phyloP scores from a whole-genome alignment of 30 jellyfish, hydroid and myxozoan genomes.

The Nemopilema nomurai region DNA sequence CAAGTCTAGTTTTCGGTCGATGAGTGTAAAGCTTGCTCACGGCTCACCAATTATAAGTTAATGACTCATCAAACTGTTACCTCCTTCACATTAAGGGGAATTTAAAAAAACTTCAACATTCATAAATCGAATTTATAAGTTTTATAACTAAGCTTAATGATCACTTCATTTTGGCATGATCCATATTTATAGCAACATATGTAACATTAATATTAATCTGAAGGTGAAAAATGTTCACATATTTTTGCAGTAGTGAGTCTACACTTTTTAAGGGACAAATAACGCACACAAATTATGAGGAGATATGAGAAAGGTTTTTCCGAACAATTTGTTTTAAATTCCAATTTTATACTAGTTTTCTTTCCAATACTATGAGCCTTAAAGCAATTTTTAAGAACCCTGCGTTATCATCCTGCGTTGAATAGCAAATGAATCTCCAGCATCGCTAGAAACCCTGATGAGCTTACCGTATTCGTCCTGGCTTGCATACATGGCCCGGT shows the following conservation, averaged over 20 bases:
- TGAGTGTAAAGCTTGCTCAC: constrained; percentile 43
- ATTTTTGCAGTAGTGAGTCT: too few species aligned
- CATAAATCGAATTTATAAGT: too few species aligned
- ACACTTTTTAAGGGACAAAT: too few species aligned
- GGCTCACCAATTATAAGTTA: constrained; percentile 35
- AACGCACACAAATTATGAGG: too few species aligned
- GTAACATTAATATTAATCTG: neutral
- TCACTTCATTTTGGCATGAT: constrained; percentile 3
- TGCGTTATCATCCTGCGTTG: too few species aligned
- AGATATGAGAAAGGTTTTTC: too few species aligned
- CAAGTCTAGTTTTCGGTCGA: constrained; percentile 30
- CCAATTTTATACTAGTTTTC: neutral
- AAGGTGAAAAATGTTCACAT: too few species aligned
- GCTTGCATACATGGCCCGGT: constrained; percentile 85
- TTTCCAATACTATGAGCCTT: neutral
- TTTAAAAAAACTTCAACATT: constrained; percentile 3
- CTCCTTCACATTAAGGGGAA: constrained; percentile 3
- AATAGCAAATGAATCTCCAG: neutral
- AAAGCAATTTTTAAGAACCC: too few species aligned
- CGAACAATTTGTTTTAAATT: too few species aligned
- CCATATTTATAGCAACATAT: neutral
- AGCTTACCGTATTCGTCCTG: constrained; percentile 68
- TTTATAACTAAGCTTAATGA: neutral
- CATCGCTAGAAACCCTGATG: neutral
- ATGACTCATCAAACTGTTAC: constrained; percentile 11